Evolutionary conservation across 1,140 invertebrate species (phyloP).

Genomic region (Eumeta japonica): DNA sequence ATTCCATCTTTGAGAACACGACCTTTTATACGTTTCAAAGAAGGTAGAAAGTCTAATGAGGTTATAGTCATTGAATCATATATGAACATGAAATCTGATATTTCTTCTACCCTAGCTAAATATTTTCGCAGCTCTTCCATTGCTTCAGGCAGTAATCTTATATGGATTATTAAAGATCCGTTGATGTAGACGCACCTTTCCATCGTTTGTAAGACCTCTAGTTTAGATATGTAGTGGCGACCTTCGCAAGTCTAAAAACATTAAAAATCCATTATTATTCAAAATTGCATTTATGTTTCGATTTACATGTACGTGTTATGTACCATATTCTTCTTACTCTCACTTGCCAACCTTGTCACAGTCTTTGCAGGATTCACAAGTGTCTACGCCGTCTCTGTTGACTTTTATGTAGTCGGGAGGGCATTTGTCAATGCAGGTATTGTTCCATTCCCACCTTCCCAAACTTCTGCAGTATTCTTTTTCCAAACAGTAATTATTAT

Average conservation of each 20-base stretch:
- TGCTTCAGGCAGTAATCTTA: conserved; percentile 47
- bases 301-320: too few relatives aligned
- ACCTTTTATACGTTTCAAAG: conserved; percentile 46
- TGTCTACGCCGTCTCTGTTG: conserved; percentile 3
- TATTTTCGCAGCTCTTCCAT: conserved; percentile 71
- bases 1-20: conserved; percentile 41
- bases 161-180: conserved; percentile 32
- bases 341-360: conserved; percentile 25
- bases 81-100: conserved; percentile 73
- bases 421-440: conserved; percentile 43
- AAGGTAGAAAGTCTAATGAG: conserved; percentile 80
- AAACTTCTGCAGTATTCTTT: conserved; percentile 25
- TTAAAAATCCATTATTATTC: not conserved
- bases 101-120: conserved; percentile 71
- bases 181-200: conserved; percentile 51
- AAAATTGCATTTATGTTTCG: too few relatives aligned
- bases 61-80: conserved; percentile 69
- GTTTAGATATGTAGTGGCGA: conserved; percentile 19
- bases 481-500: conserved; percentile 33
- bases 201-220: conserved; percentile 26
- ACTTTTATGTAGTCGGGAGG: conserved; percentile 29
- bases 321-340: too few relatives aligned
- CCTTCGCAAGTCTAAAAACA: conserved; percentile 32
- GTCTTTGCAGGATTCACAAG: conserved; percentile 21
- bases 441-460: conserved; percentile 38